Base-by-base conservation (phyloP, 1,140 invertebrate genomes). In the Papilio aristodemus region DNA sequence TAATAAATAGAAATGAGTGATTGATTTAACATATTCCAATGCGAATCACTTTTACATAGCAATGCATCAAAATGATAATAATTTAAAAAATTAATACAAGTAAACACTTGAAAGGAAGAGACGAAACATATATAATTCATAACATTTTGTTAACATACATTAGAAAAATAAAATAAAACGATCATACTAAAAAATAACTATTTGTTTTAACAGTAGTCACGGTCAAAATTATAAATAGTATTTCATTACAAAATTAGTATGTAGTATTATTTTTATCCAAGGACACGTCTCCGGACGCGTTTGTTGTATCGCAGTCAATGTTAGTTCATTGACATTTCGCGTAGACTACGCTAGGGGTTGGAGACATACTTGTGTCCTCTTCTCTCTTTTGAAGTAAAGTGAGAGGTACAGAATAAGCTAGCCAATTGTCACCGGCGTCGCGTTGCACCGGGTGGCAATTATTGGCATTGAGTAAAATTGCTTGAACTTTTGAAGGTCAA, bases 401-500 rank as follows among this genome's bases (percentile, higher is more conserved):
- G 80, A 74, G 84, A 83, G n/a, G 38, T 66, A 50, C 22, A 68
- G 62, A 70, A 60, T 59, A 63, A 62, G 75, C 78, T 79, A 83
- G 78, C 77, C 81, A 85, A 87, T 87, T 88, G 78, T 87, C 87
- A 80, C 78, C 64, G 66, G 67, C 74, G 77, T 83, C 77, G 81
- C 83, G 73, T 80, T 76, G 85, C 77, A 87, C 77, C 88, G 88
- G 88, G 86, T 90, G 88, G 72, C 72, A 71, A 84, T 86, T 80
- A 87, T 89, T 80, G 79, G 71, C 78, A 68, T 80, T 84, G 75
- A 84, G 75, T 81, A 84, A 78, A 80, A 75, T 76, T 77, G 68
- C 77, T 84, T 86, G 78, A 87, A 87, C 82, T 87, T 87, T 87
- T 85, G 86, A 90, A 90, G 86, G 87, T 89, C 86, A 80, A 89